Percentiles rank a stretch among this genome's conserved stretches.
Evolutionary conservation across 2,888 invertebrate species (phyloP).

Genomic region (Osmoderma eremita): DNA sequence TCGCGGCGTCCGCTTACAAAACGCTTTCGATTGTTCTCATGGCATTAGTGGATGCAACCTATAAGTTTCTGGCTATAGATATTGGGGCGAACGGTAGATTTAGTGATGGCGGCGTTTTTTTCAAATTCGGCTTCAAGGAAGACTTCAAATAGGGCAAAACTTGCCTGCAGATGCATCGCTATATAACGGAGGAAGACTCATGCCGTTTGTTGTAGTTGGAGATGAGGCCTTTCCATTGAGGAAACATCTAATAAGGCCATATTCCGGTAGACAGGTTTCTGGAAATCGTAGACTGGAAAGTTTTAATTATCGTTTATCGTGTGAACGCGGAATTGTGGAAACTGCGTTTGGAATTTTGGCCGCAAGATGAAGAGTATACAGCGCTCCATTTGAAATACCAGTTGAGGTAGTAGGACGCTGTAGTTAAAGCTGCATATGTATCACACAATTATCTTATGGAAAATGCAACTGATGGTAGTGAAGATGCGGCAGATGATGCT

Average conservation of each 20-base stretch:
- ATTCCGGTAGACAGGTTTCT: slow-evolving; percentile 4
- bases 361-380: slow-evolving; percentile 38
- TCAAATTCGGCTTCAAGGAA: slow-evolving; percentile 46
- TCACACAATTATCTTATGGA: not conserved
- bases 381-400: slow-evolving; percentile 25
- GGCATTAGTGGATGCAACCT: slow-evolving; percentile 4
- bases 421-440: slow-evolving; percentile 37
- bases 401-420: slow-evolving; percentile 23
- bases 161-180: slow-evolving; percentile 42
- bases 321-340: slow-evolving; percentile 40
- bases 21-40: slow-evolving; percentile 7
- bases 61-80: slow-evolving; percentile 7
- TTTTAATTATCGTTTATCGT: slow-evolving; percentile 42
- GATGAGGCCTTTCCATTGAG: no score
- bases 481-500: slow-evolving; percentile 1
- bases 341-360: slow-evolving; percentile 41
- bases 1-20: not conserved
- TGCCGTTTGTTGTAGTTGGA: no score
- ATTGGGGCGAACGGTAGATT: slow-evolving; percentile 1
- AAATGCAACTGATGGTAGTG: slow-evolving; percentile 4
- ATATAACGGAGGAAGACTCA: no score
- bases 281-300: slow-evolving; percentile 24
- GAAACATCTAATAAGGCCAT: no score
- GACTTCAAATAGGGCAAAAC: slow-evolving; percentile 38
- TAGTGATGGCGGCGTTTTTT: slow-evolving; percentile 51